These are phyloP conservation scores for Eremophila alpestris DNA, from an alignment of 2,797 vertebrate genomes.

Conservation along the genomic window DNA sequence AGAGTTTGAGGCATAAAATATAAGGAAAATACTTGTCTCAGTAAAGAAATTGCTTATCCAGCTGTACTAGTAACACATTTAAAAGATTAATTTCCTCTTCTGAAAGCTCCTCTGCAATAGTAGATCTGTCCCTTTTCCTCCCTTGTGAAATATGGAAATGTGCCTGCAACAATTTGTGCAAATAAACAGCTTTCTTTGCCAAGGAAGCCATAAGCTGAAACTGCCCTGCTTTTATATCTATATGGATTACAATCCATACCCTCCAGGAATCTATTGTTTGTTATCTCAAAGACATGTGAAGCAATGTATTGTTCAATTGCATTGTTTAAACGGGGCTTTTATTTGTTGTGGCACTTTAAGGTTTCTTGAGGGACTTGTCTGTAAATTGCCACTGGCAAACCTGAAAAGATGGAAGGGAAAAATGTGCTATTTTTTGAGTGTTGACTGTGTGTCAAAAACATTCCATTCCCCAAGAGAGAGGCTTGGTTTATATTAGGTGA, in stretches of 20 bases:
- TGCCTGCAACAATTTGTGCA: constrained; percentile 32
- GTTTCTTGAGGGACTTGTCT: constrained; percentile 34
- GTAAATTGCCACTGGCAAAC: constrained; percentile 35
- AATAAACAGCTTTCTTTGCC: constrained; percentile 51
- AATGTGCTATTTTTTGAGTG: neutral
- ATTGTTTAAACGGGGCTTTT: neutral
- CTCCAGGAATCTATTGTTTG: neutral
- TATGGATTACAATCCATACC: neutral
- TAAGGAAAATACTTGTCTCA: neutral
- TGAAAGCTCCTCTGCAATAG: constrained; percentile 25
- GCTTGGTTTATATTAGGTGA: neutral
- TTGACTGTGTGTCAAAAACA: neutral
- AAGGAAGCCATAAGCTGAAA: constrained; percentile 20
- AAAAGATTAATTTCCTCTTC: constrained; percentile 50
- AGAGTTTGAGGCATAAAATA: neutral
- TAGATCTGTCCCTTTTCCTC: constrained; percentile 17
- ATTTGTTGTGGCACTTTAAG: constrained; percentile 45
- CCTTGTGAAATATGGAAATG: constrained; percentile 47
- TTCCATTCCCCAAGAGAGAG: neutral
- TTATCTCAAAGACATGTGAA: neutral
- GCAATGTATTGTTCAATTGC: neutral
- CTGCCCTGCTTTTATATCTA: neutral
- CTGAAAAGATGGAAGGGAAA: constrained; percentile 3
- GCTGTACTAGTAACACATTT: constrained; percentile 37
- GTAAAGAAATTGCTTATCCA: constrained; percentile 22